Evolutionary conservation across 2,797 vertebrate genomes (phyloP), one percentile per base, ranked within the genome.

Genomic region (Trachops cirrhosus): DNA sequence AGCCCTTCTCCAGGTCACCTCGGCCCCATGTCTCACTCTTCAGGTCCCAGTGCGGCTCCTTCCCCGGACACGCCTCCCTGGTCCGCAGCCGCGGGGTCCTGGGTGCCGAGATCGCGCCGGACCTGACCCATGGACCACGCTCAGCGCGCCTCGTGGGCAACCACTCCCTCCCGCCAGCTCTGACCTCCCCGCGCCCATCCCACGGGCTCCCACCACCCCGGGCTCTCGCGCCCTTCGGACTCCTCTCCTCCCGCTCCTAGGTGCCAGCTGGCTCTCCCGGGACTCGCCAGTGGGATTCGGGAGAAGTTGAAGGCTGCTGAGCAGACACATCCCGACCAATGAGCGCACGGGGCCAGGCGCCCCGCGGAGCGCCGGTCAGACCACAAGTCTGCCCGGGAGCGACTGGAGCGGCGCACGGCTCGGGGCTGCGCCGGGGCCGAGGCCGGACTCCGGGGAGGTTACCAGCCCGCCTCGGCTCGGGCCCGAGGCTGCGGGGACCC

Each of bases 201-300:
- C 91, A 11, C 32, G 5, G 50, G n/a, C 48, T 32, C 84, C 84
- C 21, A 2, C 48, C n/a, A 4, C 68, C 89, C 73, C 12, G 6
- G 41, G 77, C n/a, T 10, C 93, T 19, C 26, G 62, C 52, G 68
- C 89, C 88, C 93, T 26, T 12, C 4, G 22, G 82, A 86, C 93
- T 75, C 90, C 29, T 3, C 24, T n/a, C 34, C 75, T 64, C 83
- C 44, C 3, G 75, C 57, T 41, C 80, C 91, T 83, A 2, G 86
- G 57, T 34, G 83, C 78, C 78, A 2, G 64, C 68, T 48, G 14
- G 86, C 91, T 74, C 96, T 59, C 96, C 77, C 92, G 82, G 62
- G 94, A 98, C 98, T 98, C 97, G 97, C 98, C 98, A 15, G 95
- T 62, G 80, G 93, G 91, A 79, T 91, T 41, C 74, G 93, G 97